Conservation (phyloP, 64 coral and sea anemone genomes). For the Acropora tenuis region DNA sequence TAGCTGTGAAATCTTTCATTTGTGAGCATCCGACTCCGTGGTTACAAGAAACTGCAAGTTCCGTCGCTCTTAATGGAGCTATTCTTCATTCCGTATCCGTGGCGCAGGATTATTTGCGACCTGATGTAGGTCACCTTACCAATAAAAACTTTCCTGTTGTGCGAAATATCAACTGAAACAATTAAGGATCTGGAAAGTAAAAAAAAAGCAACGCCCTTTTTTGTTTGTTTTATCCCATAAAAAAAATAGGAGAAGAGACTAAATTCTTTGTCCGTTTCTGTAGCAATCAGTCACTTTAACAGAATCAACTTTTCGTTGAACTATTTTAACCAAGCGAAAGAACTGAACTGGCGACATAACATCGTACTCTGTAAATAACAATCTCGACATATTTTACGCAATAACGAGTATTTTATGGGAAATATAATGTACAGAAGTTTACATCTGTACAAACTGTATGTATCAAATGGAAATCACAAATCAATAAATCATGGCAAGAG, state of each 20-base stretch:
- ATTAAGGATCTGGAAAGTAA: no score
- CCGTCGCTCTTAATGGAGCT: no score
- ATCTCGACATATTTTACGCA: not conserved
- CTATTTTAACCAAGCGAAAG: not conserved
- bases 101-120: no score
- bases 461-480: not conserved
- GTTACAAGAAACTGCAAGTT: no score
- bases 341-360: not conserved
- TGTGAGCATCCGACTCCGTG: no score
- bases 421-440: slow-evolving; percentile 24
- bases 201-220: no score
- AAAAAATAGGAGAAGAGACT: not conserved
- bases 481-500: slow-evolving; percentile 16
- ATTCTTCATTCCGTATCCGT: no score
- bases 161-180: no score
- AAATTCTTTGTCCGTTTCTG: not conserved
- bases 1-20: no score
- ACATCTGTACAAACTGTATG: slow-evolving; percentile 5
- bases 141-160: no score
- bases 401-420: slow-evolving; percentile 9
- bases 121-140: no score
- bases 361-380: not conserved
- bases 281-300: not conserved
- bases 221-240: not conserved
- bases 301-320: not conserved